Percentiles rank a stretch among this genome's conserved stretches.
Conservation (phyloP, 1,140 invertebrate species). For the Atopsyche davidsoni region DNA sequence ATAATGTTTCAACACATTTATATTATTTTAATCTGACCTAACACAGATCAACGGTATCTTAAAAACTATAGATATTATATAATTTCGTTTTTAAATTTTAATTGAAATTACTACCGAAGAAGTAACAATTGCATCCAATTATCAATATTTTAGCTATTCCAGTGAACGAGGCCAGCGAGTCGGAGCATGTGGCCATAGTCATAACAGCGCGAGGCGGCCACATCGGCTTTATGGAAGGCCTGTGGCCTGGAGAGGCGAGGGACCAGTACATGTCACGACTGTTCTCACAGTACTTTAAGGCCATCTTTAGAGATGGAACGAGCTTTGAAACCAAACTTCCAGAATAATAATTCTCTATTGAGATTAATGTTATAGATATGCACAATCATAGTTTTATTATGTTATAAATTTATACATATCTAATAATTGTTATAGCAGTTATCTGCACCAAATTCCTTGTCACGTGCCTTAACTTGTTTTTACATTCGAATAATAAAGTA, state of each 20-base stretch:
- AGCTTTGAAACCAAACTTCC: background rate
- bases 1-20: background rate
- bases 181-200: conserved; percentile 65
- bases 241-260: conserved; percentile 50
- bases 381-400: conserved; percentile 1
- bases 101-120: background rate
- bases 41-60: no score
- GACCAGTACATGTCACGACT: conserved; percentile 61
- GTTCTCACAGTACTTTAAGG: conserved; percentile 56
- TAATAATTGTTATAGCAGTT: no score
- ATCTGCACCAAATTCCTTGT: no score
- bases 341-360: background rate
- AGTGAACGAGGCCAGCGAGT: conserved; percentile 54
- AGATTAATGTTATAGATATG: background rate
- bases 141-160: conserved; percentile 53
- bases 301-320: conserved; percentile 36
- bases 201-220: conserved; percentile 72
- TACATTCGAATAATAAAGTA: no score
- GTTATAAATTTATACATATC: no score
- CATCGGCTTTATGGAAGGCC: conserved; percentile 74
- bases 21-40: background rate
- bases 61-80: background rate
- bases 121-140: background rate
- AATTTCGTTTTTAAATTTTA: background rate
- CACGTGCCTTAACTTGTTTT: no score